Evolutionary conservation across 2,888 invertebrate species (phyloP), one percentile per base, ranked within the genome.

Genomic region (Eubasilissa splendida): DNA sequence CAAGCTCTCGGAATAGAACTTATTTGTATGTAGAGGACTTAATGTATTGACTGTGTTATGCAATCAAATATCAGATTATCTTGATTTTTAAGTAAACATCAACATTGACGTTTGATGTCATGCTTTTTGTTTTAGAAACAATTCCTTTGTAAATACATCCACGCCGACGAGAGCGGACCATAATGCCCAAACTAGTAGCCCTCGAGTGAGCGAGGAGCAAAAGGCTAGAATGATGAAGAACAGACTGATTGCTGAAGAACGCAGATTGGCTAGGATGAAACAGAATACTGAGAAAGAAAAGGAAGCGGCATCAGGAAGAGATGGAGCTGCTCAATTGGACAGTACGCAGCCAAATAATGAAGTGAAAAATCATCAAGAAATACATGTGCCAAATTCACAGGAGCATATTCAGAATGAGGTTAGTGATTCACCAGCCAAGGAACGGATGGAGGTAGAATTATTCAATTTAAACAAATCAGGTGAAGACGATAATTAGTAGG

Each of bases 171-270:
- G 71, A 71, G 33, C 10, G 11, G 22, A 71, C 71, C 54, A n/a
- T 10, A 14, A 4, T n/a, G n/a, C 75, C 14, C 42, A 58, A 60
- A 50, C 50, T 31, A 14, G 50, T 11, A 54, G 54, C 11, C 68
- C 58, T 11, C 77, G 59, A 22, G 31, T 81, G n/a, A 75, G 75
- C 2, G 91, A 93, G 1, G 95, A 94, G 83, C 93, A 94, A 85
- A 90, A 91, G 84, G 92, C 94, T 76, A 91, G 93, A 85, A 93
- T 95, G 87, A 91, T 94, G 42, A 91, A 91, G 84, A 96, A 95
- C 86, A 90, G 93, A 75, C 89, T 90, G 85, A 83, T 93, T 68
- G 95, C 95, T 0, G 91, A 93, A 87, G 93, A 94, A 86, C 90
- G 91, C 83, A 88, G 92, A 74, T 88, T 91, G n/a, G 92, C 92